These are phyloP conservation scores for Electrona antarctica DNA, from an alignment of 2,113 vertebrate species.

Conservation along the genomic window DNA sequence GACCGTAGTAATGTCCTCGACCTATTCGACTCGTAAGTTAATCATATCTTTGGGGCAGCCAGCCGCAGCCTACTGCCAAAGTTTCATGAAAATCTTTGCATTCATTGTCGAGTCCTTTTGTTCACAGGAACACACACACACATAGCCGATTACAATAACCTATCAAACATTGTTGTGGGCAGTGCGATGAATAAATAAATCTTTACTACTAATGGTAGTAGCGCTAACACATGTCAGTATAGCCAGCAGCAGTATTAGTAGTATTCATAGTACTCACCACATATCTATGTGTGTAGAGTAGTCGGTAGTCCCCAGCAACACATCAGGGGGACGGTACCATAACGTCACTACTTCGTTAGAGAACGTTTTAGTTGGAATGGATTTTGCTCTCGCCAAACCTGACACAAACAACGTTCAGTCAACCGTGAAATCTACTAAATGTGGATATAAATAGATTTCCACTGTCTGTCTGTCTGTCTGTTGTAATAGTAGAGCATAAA, in stretches of 20 bases:
- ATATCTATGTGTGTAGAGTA: constrained; percentile 95
- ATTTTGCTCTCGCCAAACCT: constrained; percentile 91
- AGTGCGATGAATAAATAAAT: no score
- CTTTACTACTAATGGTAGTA: no score
- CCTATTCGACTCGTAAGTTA: no score
- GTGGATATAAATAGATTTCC: background rate
- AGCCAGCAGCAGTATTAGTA: background rate
- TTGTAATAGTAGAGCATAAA: no score
- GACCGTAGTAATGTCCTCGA: no score
- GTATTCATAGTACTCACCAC: constrained; percentile 78
- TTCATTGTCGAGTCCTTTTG: no score
- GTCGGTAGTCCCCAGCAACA: constrained; percentile 88
- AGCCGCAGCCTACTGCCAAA: no score
- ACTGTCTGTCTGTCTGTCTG: no score
- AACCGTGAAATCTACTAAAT: background rate
- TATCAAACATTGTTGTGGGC: no score
- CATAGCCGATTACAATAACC: background rate
- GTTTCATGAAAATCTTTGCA: no score
- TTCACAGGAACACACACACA: background rate
- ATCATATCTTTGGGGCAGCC: no score
- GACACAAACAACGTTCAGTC: constrained; percentile 8
- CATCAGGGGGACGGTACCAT: constrained; percentile 91
- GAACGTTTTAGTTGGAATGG: constrained; percentile 92
- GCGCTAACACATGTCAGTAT: no score
- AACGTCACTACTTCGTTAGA: constrained; percentile 93